Evolutionary conservation across 2,888 invertebrate genomes (phyloP).

Genomic region (Cyclophora punctaria): DNA sequence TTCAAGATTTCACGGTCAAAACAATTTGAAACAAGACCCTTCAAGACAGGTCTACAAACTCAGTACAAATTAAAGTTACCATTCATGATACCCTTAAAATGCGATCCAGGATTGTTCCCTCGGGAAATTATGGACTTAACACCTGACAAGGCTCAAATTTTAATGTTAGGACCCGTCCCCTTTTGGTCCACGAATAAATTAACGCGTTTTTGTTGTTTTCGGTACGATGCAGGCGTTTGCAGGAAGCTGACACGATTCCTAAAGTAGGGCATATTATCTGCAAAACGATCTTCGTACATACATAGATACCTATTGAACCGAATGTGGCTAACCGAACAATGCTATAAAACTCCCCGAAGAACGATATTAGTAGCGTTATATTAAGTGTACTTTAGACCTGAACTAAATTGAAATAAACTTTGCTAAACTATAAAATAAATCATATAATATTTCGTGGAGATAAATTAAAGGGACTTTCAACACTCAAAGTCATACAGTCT

Average conservation of each 20-base stretch:
- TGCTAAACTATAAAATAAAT: too few species aligned
- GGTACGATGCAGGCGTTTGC: slow-evolving; percentile 25
- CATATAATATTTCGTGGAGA: too few species aligned
- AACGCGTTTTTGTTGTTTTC: slow-evolving; percentile 48
- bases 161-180: slow-evolving; percentile 55
- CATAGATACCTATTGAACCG: too few species aligned
- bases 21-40: slow-evolving; percentile 26
- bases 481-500: too few species aligned
- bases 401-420: too few species aligned
- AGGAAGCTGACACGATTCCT: slow-evolving; percentile 11
- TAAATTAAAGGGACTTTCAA: too few species aligned
- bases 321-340: too few species aligned
- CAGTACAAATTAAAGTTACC: slow-evolving; percentile 59
- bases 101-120: slow-evolving; percentile 63
- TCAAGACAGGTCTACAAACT: slow-evolving; percentile 24
- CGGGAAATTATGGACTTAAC: slow-evolving; percentile 74
- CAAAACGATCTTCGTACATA: too few species aligned
- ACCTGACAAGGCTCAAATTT: slow-evolving; percentile 73
- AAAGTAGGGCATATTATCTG: slow-evolving; percentile 7
- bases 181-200: slow-evolving; percentile 61
- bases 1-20: slow-evolving; percentile 23
- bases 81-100: slow-evolving; percentile 70
- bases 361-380: too few species aligned
- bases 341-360: too few species aligned
- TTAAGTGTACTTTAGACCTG: too few species aligned